Conservation (phyloP, 37 sponge, comb jelly and placozoan species). For the Chondrilla cf. caribensis region DNA sequence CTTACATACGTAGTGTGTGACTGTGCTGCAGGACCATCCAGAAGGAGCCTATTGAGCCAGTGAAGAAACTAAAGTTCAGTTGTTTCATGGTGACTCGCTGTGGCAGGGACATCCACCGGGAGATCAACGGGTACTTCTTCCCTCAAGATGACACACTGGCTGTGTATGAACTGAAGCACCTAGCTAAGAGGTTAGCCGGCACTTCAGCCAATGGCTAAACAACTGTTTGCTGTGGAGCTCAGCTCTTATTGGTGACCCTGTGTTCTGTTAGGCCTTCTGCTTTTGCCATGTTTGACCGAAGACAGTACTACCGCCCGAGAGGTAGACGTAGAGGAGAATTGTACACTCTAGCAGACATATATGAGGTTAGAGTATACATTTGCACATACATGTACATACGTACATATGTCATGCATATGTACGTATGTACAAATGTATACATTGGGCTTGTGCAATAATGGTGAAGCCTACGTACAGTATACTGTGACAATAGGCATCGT, state of each 20-base stretch:
- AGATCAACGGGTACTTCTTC: slow-evolving; percentile 80
- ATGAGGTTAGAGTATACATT: not conserved
- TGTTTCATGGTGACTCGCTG: slow-evolving; percentile 26
- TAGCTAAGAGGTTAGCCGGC: slow-evolving; percentile 51
- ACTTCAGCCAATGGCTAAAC: not conserved
- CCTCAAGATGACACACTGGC: slow-evolving; percentile 62
- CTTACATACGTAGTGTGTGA: no score
- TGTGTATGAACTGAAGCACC: slow-evolving; percentile 75
- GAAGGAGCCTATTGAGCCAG: no score
- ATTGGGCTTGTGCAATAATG: no score
- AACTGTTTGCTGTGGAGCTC: no score
- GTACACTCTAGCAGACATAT: not conserved
- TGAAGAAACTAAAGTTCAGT: not conserved
- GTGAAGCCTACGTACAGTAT: no score
- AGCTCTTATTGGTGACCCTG: no score
- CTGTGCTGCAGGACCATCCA: no score
- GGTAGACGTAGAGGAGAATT: not conserved
- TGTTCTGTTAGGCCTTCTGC: slow-evolving; percentile 5
- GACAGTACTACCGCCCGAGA: not conserved
- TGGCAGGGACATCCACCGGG: slow-evolving; percentile 69
- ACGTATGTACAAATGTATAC: not conserved
- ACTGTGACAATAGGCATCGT: no score
- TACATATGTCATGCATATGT: slow-evolving; percentile 2
- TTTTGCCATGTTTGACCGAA: not conserved
- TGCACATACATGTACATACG: not conserved